Conservation (phyloP, 2,797 vertebrate species). For the Cirrhinus mrigala region DNA sequence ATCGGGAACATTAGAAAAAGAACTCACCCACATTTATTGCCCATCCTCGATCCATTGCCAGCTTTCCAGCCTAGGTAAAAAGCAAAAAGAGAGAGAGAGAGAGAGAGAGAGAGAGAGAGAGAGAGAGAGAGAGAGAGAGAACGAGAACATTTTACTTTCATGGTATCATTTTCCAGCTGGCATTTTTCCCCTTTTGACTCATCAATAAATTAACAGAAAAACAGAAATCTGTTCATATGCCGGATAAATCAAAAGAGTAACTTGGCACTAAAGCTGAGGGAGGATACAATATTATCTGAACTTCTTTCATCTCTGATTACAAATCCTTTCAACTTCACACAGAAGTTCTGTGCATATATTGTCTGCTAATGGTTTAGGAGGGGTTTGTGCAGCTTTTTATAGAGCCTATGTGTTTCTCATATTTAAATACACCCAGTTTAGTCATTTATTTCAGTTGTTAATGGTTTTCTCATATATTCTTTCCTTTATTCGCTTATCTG, state of each 20-base stretch:
- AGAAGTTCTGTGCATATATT: not conserved
- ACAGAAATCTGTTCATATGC: slow-evolving; percentile 6
- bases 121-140: not conserved
- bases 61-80: slow-evolving; percentile 89
- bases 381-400: slow-evolving; percentile 12
- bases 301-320: slow-evolving; percentile 23
- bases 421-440: slow-evolving; percentile 12
- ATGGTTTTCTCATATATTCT: not conserved
- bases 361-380: slow-evolving; percentile 3
- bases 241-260: slow-evolving; percentile 21
- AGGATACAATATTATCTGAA: slow-evolving; percentile 33
- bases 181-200: not conserved
- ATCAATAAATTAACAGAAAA: slow-evolving; percentile 32
- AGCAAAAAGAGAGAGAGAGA: not conserved
- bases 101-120: not conserved
- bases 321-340: slow-evolving; percentile 35
- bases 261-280: slow-evolving; percentile 23
- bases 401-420: not conserved
- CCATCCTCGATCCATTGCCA: slow-evolving; percentile 95
- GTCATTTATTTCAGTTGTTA: slow-evolving; percentile 25
- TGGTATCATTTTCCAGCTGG: slow-evolving; percentile 3
- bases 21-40: slow-evolving; percentile 97
- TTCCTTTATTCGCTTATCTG: slow-evolving; percentile 4
- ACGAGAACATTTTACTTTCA: not conserved
- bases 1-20: slow-evolving; percentile 25